Base-by-base conservation (phyloP, 2,888 invertebrate genomes). In the Cartodere bifasciata region DNA sequence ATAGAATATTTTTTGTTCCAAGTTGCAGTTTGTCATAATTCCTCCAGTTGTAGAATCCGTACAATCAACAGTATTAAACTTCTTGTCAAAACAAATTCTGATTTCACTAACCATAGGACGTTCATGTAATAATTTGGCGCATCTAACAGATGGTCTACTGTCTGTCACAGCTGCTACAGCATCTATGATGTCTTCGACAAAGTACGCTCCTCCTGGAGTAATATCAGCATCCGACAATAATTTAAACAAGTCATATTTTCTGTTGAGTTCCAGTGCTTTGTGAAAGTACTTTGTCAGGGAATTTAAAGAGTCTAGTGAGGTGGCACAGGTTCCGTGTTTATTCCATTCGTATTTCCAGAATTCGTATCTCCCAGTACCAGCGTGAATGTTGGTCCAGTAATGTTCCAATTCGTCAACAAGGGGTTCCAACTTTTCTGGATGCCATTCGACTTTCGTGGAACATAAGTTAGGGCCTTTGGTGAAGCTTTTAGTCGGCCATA, bases 271-370 rank as follows among this genome's bases (percentile, higher is more conserved):
- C 1, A 81, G 47, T 1, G 76, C 80, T 38, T 68, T 62, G 0
- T 56, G 49, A 46, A 82, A 82, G 49, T 80, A 82, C 44, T 75
- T 74, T 0, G 63, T 42, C 48, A 80, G 75, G 4, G 62, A 63
- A 38, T 67, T 60, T 1, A 81, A 48, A 2, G 53, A 41, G 1
- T 66, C 56, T 2, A 79, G 37, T 2, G 55, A 40, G 1, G 68
- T 63, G 2, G 81, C 77, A 48, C 83, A 83, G 0, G 82, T 80
- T 2, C 83, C 83, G 50, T 83, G 83, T 46, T 83, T 83, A 1
- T 60, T 51, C 83, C 83, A 83, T 52, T 83, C 83, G 47, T 83
- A 81, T 32, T 68, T 59, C 81, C 81, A 82, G 7, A 82, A 59
- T 10, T 67, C 59, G 42, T 72, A 57, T 2, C 49, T 46, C 3